Evolutionary conservation across 1,140 invertebrate species (phyloP).

Genomic region (Apis cerana): DNA sequence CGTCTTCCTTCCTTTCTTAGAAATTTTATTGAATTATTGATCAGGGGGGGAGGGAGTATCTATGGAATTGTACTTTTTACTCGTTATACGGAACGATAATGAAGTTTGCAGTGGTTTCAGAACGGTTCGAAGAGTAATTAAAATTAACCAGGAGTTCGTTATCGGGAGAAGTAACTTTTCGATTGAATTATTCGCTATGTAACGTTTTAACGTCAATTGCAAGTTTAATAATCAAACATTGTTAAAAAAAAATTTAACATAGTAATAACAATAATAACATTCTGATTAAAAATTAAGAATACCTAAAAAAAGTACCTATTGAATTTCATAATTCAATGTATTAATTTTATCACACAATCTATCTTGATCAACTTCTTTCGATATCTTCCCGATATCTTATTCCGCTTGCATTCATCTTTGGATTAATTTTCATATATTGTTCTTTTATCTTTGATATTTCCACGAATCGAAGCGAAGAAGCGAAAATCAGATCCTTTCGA

Average conservation of each 20-base stretch:
- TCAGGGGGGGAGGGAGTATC: not conserved
- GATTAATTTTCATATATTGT: not conserved
- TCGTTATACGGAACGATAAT: not conserved
- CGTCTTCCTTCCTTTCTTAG: not conserved
- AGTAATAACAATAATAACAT: too few species aligned
- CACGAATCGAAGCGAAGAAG: not conserved
- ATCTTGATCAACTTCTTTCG: too few species aligned
- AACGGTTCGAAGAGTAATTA: not conserved
- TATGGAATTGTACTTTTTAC: not conserved
- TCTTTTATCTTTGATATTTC: not conserved
- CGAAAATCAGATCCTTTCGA: constrained; percentile 9
- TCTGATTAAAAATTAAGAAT: too few species aligned
- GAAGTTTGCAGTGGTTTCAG: not conserved
- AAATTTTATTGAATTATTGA: constrained; percentile 8
- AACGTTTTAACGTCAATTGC: too few species aligned
- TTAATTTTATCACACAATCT: too few species aligned
- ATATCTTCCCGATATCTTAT: too few species aligned
- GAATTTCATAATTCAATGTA: too few species aligned
- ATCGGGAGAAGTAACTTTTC: not conserved
- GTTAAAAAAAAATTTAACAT: too few species aligned
- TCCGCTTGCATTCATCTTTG: too few species aligned
- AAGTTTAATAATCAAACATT: too few species aligned
- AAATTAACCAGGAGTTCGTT: not conserved
- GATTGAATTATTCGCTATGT: not conserved
- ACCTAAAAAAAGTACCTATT: too few species aligned